A percentile compares a stretch with the other conserved stretches of the same genome.
phyloP scores from a whole-genome alignment of 2,888 invertebrate genomes.

The Pegoplata infirma region DNA sequence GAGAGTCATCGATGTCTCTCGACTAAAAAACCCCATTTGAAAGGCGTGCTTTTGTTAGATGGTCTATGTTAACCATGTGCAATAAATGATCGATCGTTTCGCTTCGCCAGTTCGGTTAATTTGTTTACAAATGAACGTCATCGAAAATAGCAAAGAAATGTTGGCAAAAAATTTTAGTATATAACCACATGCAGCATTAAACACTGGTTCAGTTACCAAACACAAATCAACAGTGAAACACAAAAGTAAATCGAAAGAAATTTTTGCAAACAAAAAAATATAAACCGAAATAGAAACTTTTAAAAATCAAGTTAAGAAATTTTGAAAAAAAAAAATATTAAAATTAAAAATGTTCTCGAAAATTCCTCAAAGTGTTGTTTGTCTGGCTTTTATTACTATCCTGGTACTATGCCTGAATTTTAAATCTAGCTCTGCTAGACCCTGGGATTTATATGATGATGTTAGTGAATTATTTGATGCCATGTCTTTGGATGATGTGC shows the following conservation, averaged over 20 bases:
- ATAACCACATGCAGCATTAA: conserved; percentile 51
- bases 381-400: conserved; percentile 8
- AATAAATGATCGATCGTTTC: conserved; percentile 14
- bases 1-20: not conserved
- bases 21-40: not conserved
- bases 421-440: conserved; percentile 63
- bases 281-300: not conserved
- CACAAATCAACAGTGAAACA: conserved; percentile 40
- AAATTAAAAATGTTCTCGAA: conserved; percentile 55
- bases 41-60: not conserved
- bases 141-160: conserved; percentile 41
- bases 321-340: conserved; percentile 7
- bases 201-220: conserved; percentile 56
- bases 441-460: conserved; percentile 76
- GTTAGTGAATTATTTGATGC: conserved; percentile 76
- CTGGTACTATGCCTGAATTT: conserved; percentile 13
- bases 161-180: conserved; percentile 51
- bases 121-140: conserved; percentile 54
- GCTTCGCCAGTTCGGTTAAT: conserved; percentile 19
- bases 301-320: conserved; percentile 16
- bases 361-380: conserved; percentile 24
- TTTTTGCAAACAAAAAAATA: not conserved
- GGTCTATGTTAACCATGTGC: not conserved
- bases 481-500: conserved; percentile 74
- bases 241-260: not conserved